phyloP scores from a whole-genome alignment of 2,888 invertebrate genomes.

The Ptychoptera albimana region DNA sequence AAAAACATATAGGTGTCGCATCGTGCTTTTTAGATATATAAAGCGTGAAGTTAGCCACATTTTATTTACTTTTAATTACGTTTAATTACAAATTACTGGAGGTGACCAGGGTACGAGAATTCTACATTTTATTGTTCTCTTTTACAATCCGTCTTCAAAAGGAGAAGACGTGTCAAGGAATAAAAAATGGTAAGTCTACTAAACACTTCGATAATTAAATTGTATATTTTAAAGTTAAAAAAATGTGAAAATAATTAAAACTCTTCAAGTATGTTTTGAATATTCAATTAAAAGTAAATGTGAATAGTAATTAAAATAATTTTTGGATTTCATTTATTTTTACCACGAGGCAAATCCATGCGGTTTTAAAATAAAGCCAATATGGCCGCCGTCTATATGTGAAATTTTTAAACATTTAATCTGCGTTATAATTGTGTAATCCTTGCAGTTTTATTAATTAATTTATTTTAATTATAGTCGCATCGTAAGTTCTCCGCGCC shows the following conservation, averaged over 20 bases:
- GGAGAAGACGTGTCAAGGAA: neutral
- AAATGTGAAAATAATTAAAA: neutral
- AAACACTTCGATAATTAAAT: neutral
- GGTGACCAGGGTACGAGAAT: no score
- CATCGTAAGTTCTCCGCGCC: slow-evolving; percentile 99
- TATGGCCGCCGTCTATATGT: no score
- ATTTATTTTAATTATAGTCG: slow-evolving; percentile 51
- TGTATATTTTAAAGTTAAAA: neutral
- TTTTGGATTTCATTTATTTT: neutral
- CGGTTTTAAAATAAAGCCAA: slow-evolving; percentile 1
- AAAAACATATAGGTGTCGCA: no score
- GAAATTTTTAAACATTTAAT: no score
- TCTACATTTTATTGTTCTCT: no score
- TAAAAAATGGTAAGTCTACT: neutral
- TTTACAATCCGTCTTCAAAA: no score
- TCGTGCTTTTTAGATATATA: no score
- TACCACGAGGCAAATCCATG: neutral
- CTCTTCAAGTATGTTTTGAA: neutral
- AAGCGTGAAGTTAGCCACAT: no score
- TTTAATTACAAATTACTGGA: no score
- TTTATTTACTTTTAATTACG: no score
- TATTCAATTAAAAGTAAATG: neutral
- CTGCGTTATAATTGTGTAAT: no score
- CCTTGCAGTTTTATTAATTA: neutral
- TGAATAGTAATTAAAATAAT: slow-evolving; percentile 3